Evolutionary conservation across 2,113 vertebrate genomes (phyloP).

Genomic region (Pithys albifrons): DNA sequence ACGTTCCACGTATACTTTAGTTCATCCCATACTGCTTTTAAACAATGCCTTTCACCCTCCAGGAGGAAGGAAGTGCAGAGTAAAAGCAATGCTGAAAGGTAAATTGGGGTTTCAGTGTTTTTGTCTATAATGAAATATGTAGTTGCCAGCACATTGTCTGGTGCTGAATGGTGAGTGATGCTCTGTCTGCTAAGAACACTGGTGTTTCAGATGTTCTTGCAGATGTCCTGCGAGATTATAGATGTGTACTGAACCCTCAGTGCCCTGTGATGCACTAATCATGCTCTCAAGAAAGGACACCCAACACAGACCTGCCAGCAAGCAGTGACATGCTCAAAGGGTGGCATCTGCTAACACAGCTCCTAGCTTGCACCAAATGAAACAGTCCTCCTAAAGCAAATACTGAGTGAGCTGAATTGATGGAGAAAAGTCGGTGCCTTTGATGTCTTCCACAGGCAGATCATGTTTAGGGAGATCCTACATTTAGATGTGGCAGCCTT

Average conservation of each 20-base stretch:
- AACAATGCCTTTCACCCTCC: not conserved
- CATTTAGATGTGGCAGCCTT: not conserved
- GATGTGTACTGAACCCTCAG: not conserved
- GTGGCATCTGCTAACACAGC: slow-evolving; percentile 25
- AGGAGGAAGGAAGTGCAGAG: not conserved
- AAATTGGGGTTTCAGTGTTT: not conserved
- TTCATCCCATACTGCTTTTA: not conserved
- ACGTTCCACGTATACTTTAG: not conserved
- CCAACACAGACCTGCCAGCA: not conserved
- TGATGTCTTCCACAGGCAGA: not conserved
- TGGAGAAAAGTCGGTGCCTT: not conserved
- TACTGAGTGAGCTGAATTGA: not conserved
- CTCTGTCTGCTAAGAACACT: rapidly evolving
- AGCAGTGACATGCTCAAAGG: not conserved
- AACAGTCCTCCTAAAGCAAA: not conserved
- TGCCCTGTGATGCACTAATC: not conserved
- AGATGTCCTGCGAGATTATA: not conserved
- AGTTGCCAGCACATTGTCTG: not conserved
- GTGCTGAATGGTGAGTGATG: slow-evolving; percentile 7
- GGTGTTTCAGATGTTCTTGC: not conserved
- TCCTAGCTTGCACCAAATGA: not conserved
- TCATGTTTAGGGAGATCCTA: not conserved
- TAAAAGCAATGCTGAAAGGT: not conserved
- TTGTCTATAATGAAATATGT: not conserved
- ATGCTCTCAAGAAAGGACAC: not conserved